A percentile compares a stretch with the other conserved stretches of the same genome.
Conservation (phyloP, 2,888 invertebrate genomes). For the Hydrotaea diabolus region DNA sequence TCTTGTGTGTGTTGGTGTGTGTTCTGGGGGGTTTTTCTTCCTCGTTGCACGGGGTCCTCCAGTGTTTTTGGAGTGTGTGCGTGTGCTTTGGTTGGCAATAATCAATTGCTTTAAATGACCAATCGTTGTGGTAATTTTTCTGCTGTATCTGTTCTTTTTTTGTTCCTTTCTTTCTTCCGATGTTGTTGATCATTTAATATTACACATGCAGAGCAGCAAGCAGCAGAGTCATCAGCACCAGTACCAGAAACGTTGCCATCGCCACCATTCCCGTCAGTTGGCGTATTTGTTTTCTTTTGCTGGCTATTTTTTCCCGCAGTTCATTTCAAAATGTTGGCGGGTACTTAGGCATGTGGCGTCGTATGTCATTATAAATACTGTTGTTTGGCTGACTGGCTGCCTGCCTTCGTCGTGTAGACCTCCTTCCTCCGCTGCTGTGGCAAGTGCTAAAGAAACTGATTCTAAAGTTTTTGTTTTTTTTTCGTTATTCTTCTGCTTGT, state of each 20-base stretch:
- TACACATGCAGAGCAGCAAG: conserved; percentile 66
- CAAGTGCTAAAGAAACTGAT: conserved; percentile 79
- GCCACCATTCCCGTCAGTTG: conserved; percentile 1
- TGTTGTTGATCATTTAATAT: conserved; percentile 60
- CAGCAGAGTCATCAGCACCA: conserved; percentile 63
- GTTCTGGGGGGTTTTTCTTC: conserved; percentile 47
- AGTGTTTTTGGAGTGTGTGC: too few species aligned
- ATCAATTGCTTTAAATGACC: conserved; percentile 68
- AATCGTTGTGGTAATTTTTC: conserved; percentile 65
- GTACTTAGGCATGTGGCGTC: conserved; percentile 78
- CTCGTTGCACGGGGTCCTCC: not conserved
- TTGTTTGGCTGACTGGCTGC: conserved; percentile 51
- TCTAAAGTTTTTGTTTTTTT: conserved; percentile 71
- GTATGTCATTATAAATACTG: conserved; percentile 77
- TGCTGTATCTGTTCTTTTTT: not conserved
- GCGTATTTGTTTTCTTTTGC: conserved; percentile 20
- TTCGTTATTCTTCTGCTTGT: conserved; percentile 57
- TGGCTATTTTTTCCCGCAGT: conserved; percentile 53
- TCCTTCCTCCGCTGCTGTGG: conserved; percentile 45
- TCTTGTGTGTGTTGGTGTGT: conserved; percentile 40
- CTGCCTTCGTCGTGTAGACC: not conserved
- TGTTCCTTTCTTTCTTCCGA: conserved; percentile 10
- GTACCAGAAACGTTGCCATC: conserved; percentile 29
- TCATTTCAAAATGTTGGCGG: conserved; percentile 65
- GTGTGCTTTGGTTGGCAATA: conserved; percentile 51